A percentile compares a stretch with the other conserved stretches of the same genome.
Evolutionary conservation across 2,113 vertebrate genomes (phyloP).

Genomic region (Trogon melanurus): DNA sequence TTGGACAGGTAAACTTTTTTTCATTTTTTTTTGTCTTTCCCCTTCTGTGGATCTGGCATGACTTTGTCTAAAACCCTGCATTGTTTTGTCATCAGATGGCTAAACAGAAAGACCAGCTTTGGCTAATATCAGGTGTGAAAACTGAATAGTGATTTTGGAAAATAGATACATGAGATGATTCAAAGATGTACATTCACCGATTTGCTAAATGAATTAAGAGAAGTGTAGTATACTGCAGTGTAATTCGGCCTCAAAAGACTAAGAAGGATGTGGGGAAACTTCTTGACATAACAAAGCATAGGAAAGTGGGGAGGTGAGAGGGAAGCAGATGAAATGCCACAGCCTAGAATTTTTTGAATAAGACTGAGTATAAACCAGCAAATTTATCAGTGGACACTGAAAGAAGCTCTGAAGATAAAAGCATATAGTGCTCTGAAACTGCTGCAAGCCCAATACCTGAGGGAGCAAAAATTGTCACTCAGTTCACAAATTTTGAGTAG

Average conservation of each 20-base stretch:
- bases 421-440: neutral
- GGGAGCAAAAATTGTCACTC: neutral
- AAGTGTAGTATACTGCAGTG: neutral
- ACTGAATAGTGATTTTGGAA: neutral
- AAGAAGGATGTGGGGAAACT: neutral
- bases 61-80: neutral
- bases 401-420: neutral
- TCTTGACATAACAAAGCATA: neutral
- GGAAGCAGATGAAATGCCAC: neutral
- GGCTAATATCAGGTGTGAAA: neutral
- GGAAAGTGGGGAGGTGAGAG: accelerated
- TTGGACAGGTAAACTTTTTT: neutral
- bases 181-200: neutral
- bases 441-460: neutral
- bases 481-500: neutral
- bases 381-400: neutral
- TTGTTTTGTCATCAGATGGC: neutral
- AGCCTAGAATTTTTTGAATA: neutral
- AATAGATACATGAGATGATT: neutral
- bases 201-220: neutral
- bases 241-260: neutral
- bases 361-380: neutral
- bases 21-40: neutral
- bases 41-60: neutral
- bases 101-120: neutral